A percentile compares a stretch with the other conserved stretches of the same genome.
These are phyloP conservation scores for Epistrophe eligans DNA, from an alignment of 2,888 invertebrate species.

Conservation along the genomic window DNA sequence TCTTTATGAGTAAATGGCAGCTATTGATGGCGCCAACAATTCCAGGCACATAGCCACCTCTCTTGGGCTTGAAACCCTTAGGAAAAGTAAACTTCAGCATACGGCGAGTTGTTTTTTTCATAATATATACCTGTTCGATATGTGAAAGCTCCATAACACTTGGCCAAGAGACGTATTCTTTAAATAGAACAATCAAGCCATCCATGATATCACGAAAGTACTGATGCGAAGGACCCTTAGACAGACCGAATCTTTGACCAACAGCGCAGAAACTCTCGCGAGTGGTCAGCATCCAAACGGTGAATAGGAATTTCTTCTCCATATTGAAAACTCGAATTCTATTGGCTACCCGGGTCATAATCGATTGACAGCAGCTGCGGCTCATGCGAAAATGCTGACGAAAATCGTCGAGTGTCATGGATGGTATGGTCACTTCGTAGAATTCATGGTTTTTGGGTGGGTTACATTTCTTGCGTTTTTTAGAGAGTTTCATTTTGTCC, in stretches of 20 bases:
- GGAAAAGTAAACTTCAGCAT: not conserved
- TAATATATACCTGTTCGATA: conserved; percentile 50
- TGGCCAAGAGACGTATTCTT: conserved; percentile 57
- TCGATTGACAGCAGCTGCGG: conserved; percentile 27
- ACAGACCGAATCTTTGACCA: conserved; percentile 37
- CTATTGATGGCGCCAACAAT: conserved; percentile 58
- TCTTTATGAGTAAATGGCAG: conserved; percentile 64
- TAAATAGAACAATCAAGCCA: conserved; percentile 43
- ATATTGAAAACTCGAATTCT: conserved; percentile 41
- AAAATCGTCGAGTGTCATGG: conserved; percentile 39
- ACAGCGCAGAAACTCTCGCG: conserved; percentile 54
- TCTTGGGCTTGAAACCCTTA: conserved; percentile 55
- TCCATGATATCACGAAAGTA: conserved; percentile 60
- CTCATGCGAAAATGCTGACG: conserved; percentile 60
- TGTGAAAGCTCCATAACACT: conserved; percentile 16
- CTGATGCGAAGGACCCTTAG: conserved; percentile 53
- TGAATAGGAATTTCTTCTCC: conserved; percentile 57
- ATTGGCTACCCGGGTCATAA: conserved; percentile 28
- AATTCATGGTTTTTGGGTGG: conserved; percentile 23
- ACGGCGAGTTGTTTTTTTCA: rapidly evolving
- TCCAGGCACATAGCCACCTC: conserved; percentile 45
- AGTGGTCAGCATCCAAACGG: conserved; percentile 54
- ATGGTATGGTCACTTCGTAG: conserved; percentile 33
- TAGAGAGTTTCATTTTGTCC: not conserved
- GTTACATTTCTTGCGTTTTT: not conserved